These are phyloP conservation scores for Pristionchus mayeri DNA, from an alignment of 2,888 invertebrate species.

Conservation along the genomic window DNA sequence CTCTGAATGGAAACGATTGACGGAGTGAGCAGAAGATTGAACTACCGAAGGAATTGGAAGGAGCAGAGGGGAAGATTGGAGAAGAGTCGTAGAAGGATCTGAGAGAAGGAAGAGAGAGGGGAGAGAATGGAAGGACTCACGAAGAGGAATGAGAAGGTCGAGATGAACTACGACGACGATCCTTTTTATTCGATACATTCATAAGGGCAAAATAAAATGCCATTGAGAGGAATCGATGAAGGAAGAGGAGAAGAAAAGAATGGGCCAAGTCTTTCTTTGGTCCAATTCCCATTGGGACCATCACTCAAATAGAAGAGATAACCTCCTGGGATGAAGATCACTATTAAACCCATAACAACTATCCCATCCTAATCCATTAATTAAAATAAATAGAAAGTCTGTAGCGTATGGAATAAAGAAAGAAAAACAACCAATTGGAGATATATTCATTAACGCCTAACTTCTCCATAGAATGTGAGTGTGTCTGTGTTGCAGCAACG, in stretches of 20 bases:
- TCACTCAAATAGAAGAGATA: slow-evolving; percentile 8
- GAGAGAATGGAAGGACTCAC: neutral
- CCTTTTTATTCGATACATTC: slow-evolving; percentile 47
- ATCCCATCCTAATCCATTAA: neutral
- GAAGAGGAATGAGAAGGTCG: neutral
- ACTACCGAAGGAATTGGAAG: slow-evolving; percentile 30
- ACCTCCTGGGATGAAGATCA: slow-evolving; percentile 26
- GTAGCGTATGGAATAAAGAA: too few relatives aligned
- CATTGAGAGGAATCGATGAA: slow-evolving; percentile 21
- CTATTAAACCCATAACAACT: slow-evolving; percentile 26
- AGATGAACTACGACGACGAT: slow-evolving; percentile 15
- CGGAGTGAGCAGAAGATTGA: neutral
- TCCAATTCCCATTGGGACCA: slow-evolving; percentile 20
- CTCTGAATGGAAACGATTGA: neutral
- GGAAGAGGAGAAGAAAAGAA: slow-evolving; percentile 28
- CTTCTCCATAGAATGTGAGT: too few relatives aligned
- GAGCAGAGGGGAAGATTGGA: neutral
- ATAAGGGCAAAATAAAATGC: slow-evolving; percentile 49
- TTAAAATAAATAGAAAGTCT: too few relatives aligned
- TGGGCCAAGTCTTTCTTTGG: slow-evolving; percentile 23
- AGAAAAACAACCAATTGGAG: too few relatives aligned
- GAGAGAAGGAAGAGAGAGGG: neutral
- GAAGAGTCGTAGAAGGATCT: neutral
- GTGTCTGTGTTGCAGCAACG: too few relatives aligned
- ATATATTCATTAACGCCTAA: too few relatives aligned